Evolutionary conservation across 2,113 vertebrate genomes (phyloP).

Genomic region (Syrmaticus mikado): DNA sequence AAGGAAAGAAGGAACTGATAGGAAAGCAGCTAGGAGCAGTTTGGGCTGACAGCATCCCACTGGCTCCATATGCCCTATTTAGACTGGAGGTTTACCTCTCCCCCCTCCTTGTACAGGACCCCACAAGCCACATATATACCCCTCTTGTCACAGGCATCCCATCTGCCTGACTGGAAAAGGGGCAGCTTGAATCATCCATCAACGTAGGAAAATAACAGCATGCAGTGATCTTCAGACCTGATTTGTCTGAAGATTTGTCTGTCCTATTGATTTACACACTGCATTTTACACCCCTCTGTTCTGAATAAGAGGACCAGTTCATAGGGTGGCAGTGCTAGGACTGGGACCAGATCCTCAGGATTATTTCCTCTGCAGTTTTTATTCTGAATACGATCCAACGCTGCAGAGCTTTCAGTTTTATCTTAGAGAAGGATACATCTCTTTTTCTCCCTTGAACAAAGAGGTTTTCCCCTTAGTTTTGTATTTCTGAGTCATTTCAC

Average conservation of each 20-base stretch:
- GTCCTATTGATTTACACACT: not conserved
- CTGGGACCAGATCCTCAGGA: not conserved
- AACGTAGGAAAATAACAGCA: not conserved
- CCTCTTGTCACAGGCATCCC: fast-evolving
- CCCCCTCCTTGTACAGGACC: not conserved
- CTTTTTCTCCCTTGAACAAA: not conserved
- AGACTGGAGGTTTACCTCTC: not conserved
- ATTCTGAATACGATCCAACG: not conserved
- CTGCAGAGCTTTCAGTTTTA: constrained; percentile 9
- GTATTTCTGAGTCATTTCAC: constrained; percentile 8
- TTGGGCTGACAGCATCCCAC: not conserved
- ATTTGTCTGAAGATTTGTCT: not conserved
- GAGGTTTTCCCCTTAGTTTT: not conserved
- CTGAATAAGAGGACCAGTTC: not conserved
- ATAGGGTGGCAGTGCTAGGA: not conserved
- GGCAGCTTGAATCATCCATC: not conserved
- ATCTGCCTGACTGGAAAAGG: not conserved
- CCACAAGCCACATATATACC: not conserved
- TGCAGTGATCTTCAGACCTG: not conserved
- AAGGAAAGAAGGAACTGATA: not conserved
- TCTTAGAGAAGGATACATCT: not conserved
- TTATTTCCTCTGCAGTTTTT: not conserved
- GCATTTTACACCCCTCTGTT: not conserved
- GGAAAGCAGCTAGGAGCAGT: not conserved
- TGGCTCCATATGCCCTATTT: not conserved